Evolutionary conservation across 2,113 vertebrate genomes (phyloP), one percentile per base, ranked within the genome.

Genomic region (Cyanoliseus patagonus): DNA sequence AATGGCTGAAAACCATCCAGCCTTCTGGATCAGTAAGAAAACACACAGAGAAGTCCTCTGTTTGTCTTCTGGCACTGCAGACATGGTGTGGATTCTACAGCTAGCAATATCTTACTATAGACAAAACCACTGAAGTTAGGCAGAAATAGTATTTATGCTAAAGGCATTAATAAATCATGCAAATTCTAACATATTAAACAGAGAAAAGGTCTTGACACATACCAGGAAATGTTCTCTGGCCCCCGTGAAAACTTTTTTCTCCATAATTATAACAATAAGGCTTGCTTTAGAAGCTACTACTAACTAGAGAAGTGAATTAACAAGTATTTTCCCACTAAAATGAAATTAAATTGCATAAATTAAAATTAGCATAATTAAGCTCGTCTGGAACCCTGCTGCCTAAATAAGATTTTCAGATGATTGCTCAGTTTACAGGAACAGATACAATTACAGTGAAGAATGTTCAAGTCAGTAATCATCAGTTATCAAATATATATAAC

Each of bases 371-470:
- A 74, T 66, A 93, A 70, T 88, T 92, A 55, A 87, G 67, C 81
- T 91, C 4, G 6, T 80, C 94, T 94, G 91, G 83, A 94, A 80
- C 69, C 31, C 68, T 90, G 67, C 94, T 96, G 98, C 96, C 97
- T 97, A 66, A 85, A 95, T 80, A 96, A 93, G 92, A 76, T 82
- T 62, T 81, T 37, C 85, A 81, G n/a, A 84, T 83, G 91, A 73
- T 68, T 78, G 83, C 88, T 90, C 87, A 76, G 66, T 92, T 96
- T 93, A 94, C 92, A 96, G 90, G 79, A 78, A 59, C 62, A 88
- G 88, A 95, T 92, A 95, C 39, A 87, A 83, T 97, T 96, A 97
- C 86, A 88, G 1, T 10, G 68, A 66, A 81, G 64, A 94, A 91
- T 30, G 42, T 93, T 95, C 86, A 86, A 86, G 61, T 89, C 73